A percentile compares a stretch with the other conserved stretches of the same genome.
These are phyloP conservation scores for Gephyroberyx darwinii DNA, from an alignment of 2,797 vertebrate species.

Conservation along the genomic window DNA sequence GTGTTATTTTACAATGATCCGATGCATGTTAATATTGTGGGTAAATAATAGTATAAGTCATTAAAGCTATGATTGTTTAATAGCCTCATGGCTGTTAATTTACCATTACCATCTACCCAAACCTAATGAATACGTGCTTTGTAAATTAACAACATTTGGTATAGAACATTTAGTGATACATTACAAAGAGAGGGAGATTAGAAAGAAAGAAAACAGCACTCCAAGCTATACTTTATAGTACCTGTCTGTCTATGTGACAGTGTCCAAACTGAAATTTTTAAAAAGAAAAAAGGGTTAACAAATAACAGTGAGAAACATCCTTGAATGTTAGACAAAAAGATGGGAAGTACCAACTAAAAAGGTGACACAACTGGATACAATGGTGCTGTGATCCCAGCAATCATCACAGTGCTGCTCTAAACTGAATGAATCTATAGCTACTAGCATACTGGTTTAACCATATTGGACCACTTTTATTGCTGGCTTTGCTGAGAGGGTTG, in stretches of 20 bases:
- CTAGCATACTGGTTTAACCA: not conserved
- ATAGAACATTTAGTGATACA: conserved; percentile 78
- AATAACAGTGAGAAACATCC: conserved; percentile 69
- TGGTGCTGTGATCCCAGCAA: not conserved
- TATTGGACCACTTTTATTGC: not conserved
- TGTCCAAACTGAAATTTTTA: conserved; percentile 83
- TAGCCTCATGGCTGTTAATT: conserved; percentile 25
- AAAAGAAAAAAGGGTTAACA: conserved; percentile 81
- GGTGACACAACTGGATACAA: conserved; percentile 22
- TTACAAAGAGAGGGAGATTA: conserved; percentile 59
- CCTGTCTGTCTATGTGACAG: conserved; percentile 86
- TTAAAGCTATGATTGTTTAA: conserved; percentile 18
- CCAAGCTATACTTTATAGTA: conserved; percentile 72
- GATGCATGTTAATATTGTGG: conserved; percentile 34
- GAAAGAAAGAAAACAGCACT: conserved; percentile 59
- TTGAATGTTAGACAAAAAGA: conserved; percentile 56
- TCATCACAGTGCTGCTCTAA: not conserved
- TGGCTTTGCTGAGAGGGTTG: not conserved
- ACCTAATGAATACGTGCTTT: conserved; percentile 46
- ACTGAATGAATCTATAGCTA: not conserved
- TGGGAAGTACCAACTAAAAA: conserved; percentile 37
- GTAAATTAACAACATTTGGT: conserved; percentile 85
- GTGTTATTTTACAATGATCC: conserved; percentile 74
- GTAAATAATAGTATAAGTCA: conserved; percentile 29
- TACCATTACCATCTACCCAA: not conserved